Evolutionary conservation across 2,797 vertebrate species (phyloP).

Genomic region (Gymnodraco acuticeps): DNA sequence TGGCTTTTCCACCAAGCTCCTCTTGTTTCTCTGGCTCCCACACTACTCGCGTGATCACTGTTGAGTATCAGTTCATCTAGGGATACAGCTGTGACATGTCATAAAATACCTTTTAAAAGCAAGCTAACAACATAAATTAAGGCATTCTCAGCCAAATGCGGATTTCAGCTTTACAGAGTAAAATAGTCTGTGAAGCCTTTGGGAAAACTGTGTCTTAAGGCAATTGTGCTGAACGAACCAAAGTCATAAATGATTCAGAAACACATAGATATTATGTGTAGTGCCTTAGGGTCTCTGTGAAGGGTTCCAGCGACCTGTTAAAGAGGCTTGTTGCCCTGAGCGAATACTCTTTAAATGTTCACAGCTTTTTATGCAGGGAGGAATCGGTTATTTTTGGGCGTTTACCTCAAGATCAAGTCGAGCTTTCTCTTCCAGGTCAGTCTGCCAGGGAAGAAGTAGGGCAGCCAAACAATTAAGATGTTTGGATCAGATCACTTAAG

Average conservation of each 20-base stretch:
- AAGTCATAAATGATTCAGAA: slow-evolving; percentile 48
- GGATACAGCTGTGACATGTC: slow-evolving; percentile 21
- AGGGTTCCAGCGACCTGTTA: slow-evolving; percentile 40
- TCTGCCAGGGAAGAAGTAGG: slow-evolving; percentile 50
- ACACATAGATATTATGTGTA: slow-evolving; percentile 37
- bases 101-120: slow-evolving; percentile 12
- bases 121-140: slow-evolving; percentile 16
- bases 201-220: slow-evolving; percentile 18
- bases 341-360: slow-evolving; percentile 30
- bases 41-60: slow-evolving; percentile 13
- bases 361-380: slow-evolving; percentile 23
- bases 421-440: slow-evolving; percentile 34
- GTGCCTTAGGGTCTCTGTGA: slow-evolving; percentile 14
- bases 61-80: slow-evolving; percentile 31
- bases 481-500: slow-evolving; percentile 52
- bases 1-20: slow-evolving; percentile 26
- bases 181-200: slow-evolving; percentile 8
- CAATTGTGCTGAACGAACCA: slow-evolving; percentile 28
- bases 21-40: slow-evolving; percentile 28
- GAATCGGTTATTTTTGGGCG: slow-evolving; percentile 55
- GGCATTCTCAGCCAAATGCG: slow-evolving; percentile 1
- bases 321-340: slow-evolving; percentile 23
- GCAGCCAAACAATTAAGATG: slow-evolving; percentile 53
- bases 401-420: slow-evolving; percentile 44
- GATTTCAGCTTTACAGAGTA: slow-evolving; percentile 32